Percentiles rank a stretch among this genome's conserved stretches.
Evolutionary conservation across 92 coral and sea anemone genomes (phyloP).

Genomic region (Nematostella vectensis): DNA sequence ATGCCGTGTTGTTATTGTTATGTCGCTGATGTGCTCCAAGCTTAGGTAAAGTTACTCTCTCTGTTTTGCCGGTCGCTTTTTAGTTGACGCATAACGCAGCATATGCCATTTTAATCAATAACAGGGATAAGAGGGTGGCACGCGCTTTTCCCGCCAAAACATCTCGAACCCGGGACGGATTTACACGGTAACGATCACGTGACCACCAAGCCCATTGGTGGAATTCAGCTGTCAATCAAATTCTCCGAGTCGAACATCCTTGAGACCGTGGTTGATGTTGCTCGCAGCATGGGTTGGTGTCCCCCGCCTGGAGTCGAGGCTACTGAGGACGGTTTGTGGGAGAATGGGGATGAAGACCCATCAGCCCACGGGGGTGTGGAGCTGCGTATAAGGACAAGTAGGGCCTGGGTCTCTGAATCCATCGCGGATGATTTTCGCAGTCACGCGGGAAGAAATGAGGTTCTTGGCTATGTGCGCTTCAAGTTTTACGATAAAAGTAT

Average conservation of each 20-base stretch:
- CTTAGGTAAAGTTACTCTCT: too few relatives aligned
- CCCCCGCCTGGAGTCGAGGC: slow-evolving; percentile 65
- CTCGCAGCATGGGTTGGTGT: slow-evolving; percentile 87
- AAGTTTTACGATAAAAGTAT: slow-evolving; percentile 83
- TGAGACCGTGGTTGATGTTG: slow-evolving; percentile 60
- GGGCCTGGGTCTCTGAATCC: slow-evolving; percentile 70
- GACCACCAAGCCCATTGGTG: slow-evolving; percentile 63
- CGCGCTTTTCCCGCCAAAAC: slow-evolving; percentile 28
- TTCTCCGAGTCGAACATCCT: slow-evolving; percentile 70
- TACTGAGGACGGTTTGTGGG: slow-evolving; percentile 42
- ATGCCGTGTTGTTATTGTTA: too few relatives aligned
- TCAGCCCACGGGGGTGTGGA: slow-evolving; percentile 23
- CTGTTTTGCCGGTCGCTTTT: too few relatives aligned
- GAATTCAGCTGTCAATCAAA: slow-evolving; percentile 65
- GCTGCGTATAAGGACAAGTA: slow-evolving; percentile 47
- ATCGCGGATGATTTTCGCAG: slow-evolving; percentile 22
- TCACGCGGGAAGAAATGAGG: slow-evolving; percentile 17
- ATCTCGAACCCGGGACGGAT: too few relatives aligned
- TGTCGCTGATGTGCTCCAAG: too few relatives aligned
- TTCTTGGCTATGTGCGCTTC: slow-evolving; percentile 74
- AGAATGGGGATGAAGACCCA: slow-evolving; percentile 27
- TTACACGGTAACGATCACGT: slow-evolving; percentile 17
- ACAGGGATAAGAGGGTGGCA: slow-evolving; percentile 94
- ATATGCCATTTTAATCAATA: too few relatives aligned
- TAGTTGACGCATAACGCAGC: too few relatives aligned